A percentile compares a stretch with the other conserved stretches of the same genome.
Conservation (phyloP, 1,140 invertebrate genomes). For the Drosophila bipectinata region DNA sequence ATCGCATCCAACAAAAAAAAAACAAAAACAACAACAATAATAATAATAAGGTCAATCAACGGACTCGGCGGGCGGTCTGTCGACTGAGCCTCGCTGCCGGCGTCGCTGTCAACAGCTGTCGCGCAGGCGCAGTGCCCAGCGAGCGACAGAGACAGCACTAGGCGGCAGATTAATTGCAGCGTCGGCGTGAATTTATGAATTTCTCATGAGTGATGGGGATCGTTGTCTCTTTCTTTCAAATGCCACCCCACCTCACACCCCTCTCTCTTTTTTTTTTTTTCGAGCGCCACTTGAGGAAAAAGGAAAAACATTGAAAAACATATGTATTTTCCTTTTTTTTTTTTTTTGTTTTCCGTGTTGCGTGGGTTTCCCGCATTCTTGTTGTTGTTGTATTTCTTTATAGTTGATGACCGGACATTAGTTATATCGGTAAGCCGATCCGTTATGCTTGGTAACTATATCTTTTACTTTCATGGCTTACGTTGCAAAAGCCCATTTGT, state of each 20-base stretch:
- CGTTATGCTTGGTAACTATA: conserved; percentile 35
- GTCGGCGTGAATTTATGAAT: conserved; percentile 71
- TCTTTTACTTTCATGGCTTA: not conserved
- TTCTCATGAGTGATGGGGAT: conserved; percentile 65
- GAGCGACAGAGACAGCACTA: conserved; percentile 1
- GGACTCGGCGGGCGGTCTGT: conserved; percentile 68
- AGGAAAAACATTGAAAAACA: conserved; percentile 14
- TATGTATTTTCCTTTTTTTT: conserved; percentile 9
- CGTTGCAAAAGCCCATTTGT: not conserved
- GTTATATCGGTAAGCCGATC: conserved; percentile 67
- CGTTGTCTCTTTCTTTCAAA: not conserved
- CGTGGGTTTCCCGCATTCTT: conserved; percentile 66
- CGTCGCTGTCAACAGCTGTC: conserved; percentile 68
- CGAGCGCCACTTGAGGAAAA: conserved; percentile 63
- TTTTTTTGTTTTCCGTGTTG: conserved; percentile 4
- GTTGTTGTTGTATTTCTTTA: conserved; percentile 21
- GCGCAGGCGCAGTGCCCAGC: conserved; percentile 49
- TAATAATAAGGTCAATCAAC: conserved; percentile 81
- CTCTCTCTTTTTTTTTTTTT: conserved; percentile 10
- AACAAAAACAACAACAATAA: conserved; percentile 17
- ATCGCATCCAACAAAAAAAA: conserved; percentile 9
- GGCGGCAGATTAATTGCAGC: conserved; percentile 64
- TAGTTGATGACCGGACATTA: conserved; percentile 51
- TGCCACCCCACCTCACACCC: not conserved
- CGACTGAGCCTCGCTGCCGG: conserved; percentile 43